Conservation (phyloP, 2,888 invertebrate species). For the Endomychus coccineus region DNA sequence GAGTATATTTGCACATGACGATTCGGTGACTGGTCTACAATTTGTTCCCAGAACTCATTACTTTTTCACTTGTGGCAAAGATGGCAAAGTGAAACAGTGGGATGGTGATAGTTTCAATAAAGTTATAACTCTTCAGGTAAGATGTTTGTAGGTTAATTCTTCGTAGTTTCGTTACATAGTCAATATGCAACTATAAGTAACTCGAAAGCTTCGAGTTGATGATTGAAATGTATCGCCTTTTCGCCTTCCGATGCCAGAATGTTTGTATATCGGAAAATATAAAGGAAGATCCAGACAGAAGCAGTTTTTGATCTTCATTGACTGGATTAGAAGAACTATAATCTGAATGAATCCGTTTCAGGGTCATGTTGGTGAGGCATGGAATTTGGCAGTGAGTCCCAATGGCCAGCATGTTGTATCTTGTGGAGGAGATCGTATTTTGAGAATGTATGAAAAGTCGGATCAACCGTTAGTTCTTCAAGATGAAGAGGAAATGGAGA, state of each 20-base stretch:
- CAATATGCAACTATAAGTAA: too few species aligned
- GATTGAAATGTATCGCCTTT: too few species aligned
- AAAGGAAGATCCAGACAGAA: too few species aligned
- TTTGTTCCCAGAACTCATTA: conserved; percentile 90
- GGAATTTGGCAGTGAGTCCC: conserved; percentile 67
- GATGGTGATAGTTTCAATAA: conserved; percentile 88
- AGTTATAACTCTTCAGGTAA: conserved; percentile 77
- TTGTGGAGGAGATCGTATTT: conserved; percentile 80
- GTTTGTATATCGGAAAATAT: too few species aligned
- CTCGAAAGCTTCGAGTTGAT: too few species aligned
- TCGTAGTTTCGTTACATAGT: too few species aligned
- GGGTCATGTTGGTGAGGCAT: conserved; percentile 79
- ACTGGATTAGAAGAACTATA: too few species aligned
- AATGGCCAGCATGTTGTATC: conserved; percentile 72
- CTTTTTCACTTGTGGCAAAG: conserved; percentile 89
- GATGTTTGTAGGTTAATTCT: too few species aligned
- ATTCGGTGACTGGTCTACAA: conserved; percentile 80
- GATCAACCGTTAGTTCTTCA: conserved; percentile 87
- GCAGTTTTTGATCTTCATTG: too few species aligned
- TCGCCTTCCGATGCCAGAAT: too few species aligned
- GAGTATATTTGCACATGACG: conserved; percentile 93
- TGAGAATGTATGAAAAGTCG: conserved; percentile 79
- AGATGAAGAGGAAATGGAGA: conserved; percentile 81
- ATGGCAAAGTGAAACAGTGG: conserved; percentile 94
- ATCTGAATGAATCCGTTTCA: too few species aligned